Evolutionary conservation across 2,797 vertebrate species (phyloP).

Genomic region (Syncerus caffer): DNA sequence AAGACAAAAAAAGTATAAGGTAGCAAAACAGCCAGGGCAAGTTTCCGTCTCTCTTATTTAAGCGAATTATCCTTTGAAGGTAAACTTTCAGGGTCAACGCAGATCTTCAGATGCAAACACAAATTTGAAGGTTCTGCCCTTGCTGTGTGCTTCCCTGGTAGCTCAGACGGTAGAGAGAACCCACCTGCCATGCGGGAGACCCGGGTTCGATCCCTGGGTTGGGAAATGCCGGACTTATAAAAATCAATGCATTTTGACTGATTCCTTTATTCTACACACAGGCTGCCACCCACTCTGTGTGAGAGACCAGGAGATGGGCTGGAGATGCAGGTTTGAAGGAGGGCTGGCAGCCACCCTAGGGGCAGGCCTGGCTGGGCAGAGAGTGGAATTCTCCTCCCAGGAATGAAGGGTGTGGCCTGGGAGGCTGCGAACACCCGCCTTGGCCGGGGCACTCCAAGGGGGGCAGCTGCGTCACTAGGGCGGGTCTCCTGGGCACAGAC

Average conservation of each 20-base stretch:
- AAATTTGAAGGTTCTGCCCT: not conserved
- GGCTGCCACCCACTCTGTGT: not conserved
- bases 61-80: not conserved
- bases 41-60: not conserved
- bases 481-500: not conserved
- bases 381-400: not conserved
- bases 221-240: not conserved
- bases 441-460: not conserved
- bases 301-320: too few relatives aligned
- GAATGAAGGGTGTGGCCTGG: not conserved
- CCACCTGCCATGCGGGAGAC: not conserved
- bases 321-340: not conserved
- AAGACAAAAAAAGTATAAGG: not conserved
- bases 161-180: not conserved
- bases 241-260: not conserved
- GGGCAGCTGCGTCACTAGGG: fast-evolving
- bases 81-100: not conserved
- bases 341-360: not conserved
- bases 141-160: not conserved
- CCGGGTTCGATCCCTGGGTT: not conserved
- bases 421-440: fast-evolving
- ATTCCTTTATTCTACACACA: not conserved
- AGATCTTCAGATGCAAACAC: not conserved
- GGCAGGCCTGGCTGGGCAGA: not conserved
- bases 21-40: not conserved